Evolutionary conservation across 2,888 invertebrate species (phyloP), one percentile per base, ranked within the genome.

Genomic region (Loripinus fragilis): DNA sequence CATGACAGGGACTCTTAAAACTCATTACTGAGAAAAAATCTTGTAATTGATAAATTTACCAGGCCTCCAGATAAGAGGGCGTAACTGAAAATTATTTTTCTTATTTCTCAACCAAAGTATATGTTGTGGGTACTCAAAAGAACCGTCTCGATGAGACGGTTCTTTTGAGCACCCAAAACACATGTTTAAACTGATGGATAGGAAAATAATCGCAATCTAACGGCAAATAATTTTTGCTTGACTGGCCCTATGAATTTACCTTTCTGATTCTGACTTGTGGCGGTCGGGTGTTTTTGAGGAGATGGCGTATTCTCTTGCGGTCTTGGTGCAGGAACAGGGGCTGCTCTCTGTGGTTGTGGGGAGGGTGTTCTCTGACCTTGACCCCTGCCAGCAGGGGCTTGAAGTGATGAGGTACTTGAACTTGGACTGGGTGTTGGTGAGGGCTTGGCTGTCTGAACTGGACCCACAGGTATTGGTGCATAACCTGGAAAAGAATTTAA

Each of bases 401-500:
- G 85, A 50, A 79, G 77, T 74, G 79, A 66, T 64, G 85, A 50
- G 74, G 75, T n/a, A 72, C 81, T 71, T 10, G 75, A n/a, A 68
- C 81, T 71, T 8, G 77, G 70, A 25, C 70, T 80, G 8, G 86
- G 78, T 30, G 84, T 68, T 42, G 83, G 71, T 17, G 80, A 67
- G 25, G 77, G 74, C 30, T 81, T 52, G 67, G 85, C 66, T 35
- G 79, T 76, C 30, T 83, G 30, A 25, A 81, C 50, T 30, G 83
- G 70, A n/a, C 75, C 64, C 42, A 80, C 33, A 60, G 91, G 92
- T 45, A 92, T 91, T 60, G 92, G 91, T 15, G 88, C 91, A 86
- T 87, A 92, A 25, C 91, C 92, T 92, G 80, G 35, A 85, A 79
- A 33, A 20, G 45, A 3, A 15, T 15, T 20, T 45, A 15, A 20